Evolutionary conservation across 2,797 vertebrate genomes (phyloP), one percentile per base, ranked within the genome.

Genomic region (Todus mexicanus): DNA sequence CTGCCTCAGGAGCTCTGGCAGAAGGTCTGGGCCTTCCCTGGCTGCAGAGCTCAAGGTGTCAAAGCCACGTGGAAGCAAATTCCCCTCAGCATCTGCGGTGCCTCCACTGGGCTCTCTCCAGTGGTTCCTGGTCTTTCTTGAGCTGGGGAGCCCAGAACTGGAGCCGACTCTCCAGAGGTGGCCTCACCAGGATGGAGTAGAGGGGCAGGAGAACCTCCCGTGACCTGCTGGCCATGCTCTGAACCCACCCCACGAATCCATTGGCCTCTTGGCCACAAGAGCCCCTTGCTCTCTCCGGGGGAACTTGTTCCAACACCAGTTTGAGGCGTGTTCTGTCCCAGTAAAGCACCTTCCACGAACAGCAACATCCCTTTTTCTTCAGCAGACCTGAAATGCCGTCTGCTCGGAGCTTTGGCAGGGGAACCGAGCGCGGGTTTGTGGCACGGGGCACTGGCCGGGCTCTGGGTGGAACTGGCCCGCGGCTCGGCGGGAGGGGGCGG

Each of bases 241-340:
- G n/a, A n/a, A n/a, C n/a, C n/a, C n/a, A n/a, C n/a, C n/a, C n/a
- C n/a, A n/a, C n/a, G n/a, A n/a, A n/a, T n/a, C n/a, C n/a, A n/a
- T n/a, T n/a, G n/a, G n/a, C n/a, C n/a, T n/a, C n/a, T n/a, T n/a
- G n/a, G n/a, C n/a, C n/a, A n/a, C n/a, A n/a, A n/a, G n/a, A n/a
- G n/a, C n/a, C n/a, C n/a, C n/a, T n/a, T n/a, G n/a, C n/a, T n/a
- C n/a, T n/a, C n/a, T n/a, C n/a, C n/a, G n/a, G n/a, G n/a, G n/a
- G n/a, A n/a, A n/a, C n/a, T n/a, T n/a, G n/a, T n/a, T n/a, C n/a
- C n/a, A 40, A 73, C 4, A 5, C 33, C 0, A 0, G 5, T 26
- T 20, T 23, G 42, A 51, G 27, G 11, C 5, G 1, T 1, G 4
- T 38, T 8, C 29, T 23, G 25, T 33, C 12, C 0, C 8, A 14